Percentiles rank a stretch among this genome's conserved stretches.
Evolutionary conservation across 2,113 vertebrate species (phyloP).

Genomic region (Pseudopipra pipra): DNA sequence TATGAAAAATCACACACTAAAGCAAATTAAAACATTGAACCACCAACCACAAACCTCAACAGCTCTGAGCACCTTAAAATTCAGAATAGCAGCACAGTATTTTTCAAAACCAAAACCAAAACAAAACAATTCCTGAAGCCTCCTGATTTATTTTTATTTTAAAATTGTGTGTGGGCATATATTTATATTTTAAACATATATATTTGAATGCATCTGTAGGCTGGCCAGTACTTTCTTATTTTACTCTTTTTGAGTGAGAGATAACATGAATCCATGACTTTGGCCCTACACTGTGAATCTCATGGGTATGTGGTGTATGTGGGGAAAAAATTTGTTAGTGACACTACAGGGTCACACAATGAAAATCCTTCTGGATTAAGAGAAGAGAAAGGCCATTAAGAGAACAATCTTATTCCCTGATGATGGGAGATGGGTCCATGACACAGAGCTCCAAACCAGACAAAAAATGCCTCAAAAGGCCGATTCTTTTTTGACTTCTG

Average conservation of each 20-base stretch:
- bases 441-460: background rate
- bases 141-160: background rate
- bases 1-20: background rate
- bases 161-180: fast-evolving
- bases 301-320: too few species aligned
- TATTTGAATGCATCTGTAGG: background rate
- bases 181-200: background rate
- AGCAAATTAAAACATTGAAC: background rate
- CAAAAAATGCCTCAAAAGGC: background rate
- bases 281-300: background rate
- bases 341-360: background rate
- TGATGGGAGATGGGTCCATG: fast-evolving
- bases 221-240: background rate
- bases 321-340: background rate
- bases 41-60: background rate
- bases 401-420: background rate
- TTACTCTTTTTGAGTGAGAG: background rate
- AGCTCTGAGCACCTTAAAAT: background rate
- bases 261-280: background rate
- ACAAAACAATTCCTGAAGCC: background rate
- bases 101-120: background rate
- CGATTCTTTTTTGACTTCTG: background rate
- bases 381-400: background rate
- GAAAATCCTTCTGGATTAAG: background rate
- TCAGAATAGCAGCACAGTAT: background rate